A percentile compares a stretch with the other conserved stretches of the same genome.
Evolutionary conservation across 2,113 vertebrate genomes (phyloP).

Genomic region (Phalacrocorax pelagicus): DNA sequence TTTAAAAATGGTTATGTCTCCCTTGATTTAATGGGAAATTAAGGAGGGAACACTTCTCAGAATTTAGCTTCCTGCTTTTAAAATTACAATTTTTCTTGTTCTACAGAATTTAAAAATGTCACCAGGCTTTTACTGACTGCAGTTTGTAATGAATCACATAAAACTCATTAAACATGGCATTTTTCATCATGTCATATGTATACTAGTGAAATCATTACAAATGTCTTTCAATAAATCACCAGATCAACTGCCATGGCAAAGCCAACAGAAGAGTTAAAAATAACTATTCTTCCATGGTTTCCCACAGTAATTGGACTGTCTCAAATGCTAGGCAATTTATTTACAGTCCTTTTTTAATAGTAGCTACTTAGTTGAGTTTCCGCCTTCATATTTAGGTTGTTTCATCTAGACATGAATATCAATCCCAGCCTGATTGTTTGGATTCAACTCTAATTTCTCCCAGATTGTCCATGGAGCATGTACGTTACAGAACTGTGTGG

Average conservation of each 20-base stretch:
- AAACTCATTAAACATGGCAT: constrained; percentile 9
- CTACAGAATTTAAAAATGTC: not conserved
- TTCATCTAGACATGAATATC: constrained; percentile 36
- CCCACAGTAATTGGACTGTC: constrained; percentile 17
- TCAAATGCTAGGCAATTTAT: constrained; percentile 22
- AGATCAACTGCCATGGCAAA: not conserved
- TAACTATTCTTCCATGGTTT: constrained; percentile 21
- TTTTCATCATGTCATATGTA: not conserved
- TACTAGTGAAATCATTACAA: constrained; percentile 32
- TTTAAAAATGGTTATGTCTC: not conserved
- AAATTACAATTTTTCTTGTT: not conserved
- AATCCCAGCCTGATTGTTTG: constrained; percentile 23
- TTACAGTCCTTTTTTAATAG: constrained; percentile 49
- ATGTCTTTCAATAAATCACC: constrained; percentile 22
- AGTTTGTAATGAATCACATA: not conserved
- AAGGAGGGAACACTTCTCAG: not conserved
- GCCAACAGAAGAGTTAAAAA: constrained; percentile 20
- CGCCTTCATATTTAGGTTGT: constrained; percentile 29
- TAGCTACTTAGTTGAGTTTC: constrained; percentile 50
- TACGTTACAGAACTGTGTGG: not conserved
- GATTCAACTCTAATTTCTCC: constrained; percentile 47
- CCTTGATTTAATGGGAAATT: not conserved
- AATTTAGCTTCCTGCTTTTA: constrained; percentile 24
- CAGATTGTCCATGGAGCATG: not conserved
- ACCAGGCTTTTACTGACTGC: not conserved